Evolutionary conservation across 2,888 invertebrate species (phyloP), one percentile per base, ranked within the genome.

Genomic region (Brachypterus glaber): DNA sequence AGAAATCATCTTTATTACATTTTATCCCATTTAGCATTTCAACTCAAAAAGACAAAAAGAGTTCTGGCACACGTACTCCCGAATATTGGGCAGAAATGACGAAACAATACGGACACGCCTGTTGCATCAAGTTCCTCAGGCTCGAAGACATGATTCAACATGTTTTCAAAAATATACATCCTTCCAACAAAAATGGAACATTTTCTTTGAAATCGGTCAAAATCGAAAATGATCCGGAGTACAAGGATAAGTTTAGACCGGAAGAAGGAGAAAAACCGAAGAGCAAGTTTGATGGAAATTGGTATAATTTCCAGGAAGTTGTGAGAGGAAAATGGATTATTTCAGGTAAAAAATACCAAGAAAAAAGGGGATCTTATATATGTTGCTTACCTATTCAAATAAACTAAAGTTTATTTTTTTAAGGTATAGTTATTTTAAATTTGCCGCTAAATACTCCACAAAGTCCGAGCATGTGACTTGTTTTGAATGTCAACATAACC

Each of bases 291-390:
- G 46, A 46, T 3, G 63, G 64, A 4, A 52, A 62, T 39, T 66
- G 64, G 64, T 57, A 59, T 39, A 50, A 53, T 15, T 66, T 64
- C 36, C 48, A 50, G n/a, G 65, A 66, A 45, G 44, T 64, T 4
- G 60, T 60, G 16, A 48, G 54, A 12, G 61, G 63, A 12, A 50
- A 51, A 36, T 66, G 66, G 66, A 64, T 65, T 31, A 37, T 65
- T 9, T 54, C 63, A 50, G 62, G 61, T 57, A 44, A 27, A 8
- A 3, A 16, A n/a, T n/a, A n/a, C n/a, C n/a, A n/a, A n/a, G n/a
- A n/a, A n/a, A n/a, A n/a, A 26, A 11, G 31, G 17, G 13, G 13
- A 11, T 27, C 8, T 13, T 16, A 30, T 30, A 7, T 2, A 30
- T 12, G n/a, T 27, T 21, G 16, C 9, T 25, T 17, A 13, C 17